Evolutionary conservation across 2,113 vertebrate genomes (phyloP), one percentile per base, ranked within the genome.

Genomic region (Heterotis niloticus): DNA sequence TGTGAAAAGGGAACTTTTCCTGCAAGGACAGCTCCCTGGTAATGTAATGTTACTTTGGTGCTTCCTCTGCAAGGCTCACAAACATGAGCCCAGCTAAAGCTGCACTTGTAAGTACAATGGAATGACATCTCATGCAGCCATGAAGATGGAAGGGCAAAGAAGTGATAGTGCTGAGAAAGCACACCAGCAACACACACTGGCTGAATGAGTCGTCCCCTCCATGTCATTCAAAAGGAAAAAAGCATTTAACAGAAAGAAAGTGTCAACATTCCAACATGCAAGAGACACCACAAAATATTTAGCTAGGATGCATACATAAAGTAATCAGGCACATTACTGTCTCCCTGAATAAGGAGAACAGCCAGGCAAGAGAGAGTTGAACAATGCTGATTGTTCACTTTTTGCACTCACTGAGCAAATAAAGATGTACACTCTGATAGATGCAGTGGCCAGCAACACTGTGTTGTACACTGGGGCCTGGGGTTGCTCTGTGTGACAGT

Each of bases 281-380:
- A 75, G 76, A 75, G 16, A 24, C 54, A 74, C 59, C 60, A 14
- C 70, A 75, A 81, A 79, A 75, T 76, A 76, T 54, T 84, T 83
- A 81, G 78, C 80, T 2, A 54, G 71, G 77, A 29, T 52, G 20
- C 28, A 14, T 26, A 34, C 1, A 52, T 64, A 57, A 71, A 77
- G 34, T 60, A 77, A 28, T 78, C 64, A 18, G 12, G 28, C 34
- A 23, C 67, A 28, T n/a, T 64, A 16, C 18, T 23, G 24, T 14
- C 24, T 0, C 75, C 78, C 76, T 64, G 44, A 80, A 66, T 64
- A n/a, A 57, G 10, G 18, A 52, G 9, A 79, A 18, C 51, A 74
- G 65, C 62, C 51, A 70, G 57, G 65, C 65, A 10, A n/a, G 77
- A 67, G n/a, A n/a, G n/a, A n/a, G n/a, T n/a, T n/a, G n/a, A 34